Base-by-base conservation (phyloP, 1,140 invertebrate genomes). In the Trichoplusia ni region DNA sequence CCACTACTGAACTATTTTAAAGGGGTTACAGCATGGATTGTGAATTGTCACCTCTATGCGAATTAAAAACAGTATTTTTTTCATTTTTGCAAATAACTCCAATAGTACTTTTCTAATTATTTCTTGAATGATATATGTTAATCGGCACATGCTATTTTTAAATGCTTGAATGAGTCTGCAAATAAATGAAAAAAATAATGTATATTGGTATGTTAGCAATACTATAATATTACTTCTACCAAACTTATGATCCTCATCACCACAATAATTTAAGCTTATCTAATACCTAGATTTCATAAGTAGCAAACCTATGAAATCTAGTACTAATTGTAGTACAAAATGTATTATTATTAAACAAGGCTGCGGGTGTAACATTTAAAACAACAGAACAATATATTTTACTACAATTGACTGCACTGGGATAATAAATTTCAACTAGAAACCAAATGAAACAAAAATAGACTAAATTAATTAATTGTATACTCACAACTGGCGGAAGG, bases 401-500 rank as follows among this genome's bases (percentile, higher is more conserved):
- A n/a, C n/a, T 33, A 33, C 29, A 33, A n/a, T 33, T n/a, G 29
- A 11, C 29, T 31, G 29, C n/a, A 31, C 6, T 9, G 2, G 29
- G 8, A 11, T n/a, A 1, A 8, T 4, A 33, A 19, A 8, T 0
- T 4, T 3, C 2, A n/a, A 1, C 38, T 21, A 31, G 8, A 49
- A 18, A 6, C 18, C 11, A 49, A n/a, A n/a, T n/a, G 23, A 9
- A 13, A 29, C 5, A 11, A 18, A 14, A 11, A 18, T 13, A 2
- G 5, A 18, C 16, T 2, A 29, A 5, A 40, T 5, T 21, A 8
- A 19, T 31, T 19, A 21, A 44, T 8, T 8, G 5, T 11, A 13
- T 44, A 89, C 90, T 91, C 90, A 94, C 93, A 77, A 94, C 71
- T 27, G 93, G 93, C 42, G 93, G 93, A 51, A 94, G 84, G 70